Evolutionary conservation across 92 coral and sea anemone species (phyloP), one percentile per base, ranked within the genome.

Genomic region (Phenganax subtilis): DNA sequence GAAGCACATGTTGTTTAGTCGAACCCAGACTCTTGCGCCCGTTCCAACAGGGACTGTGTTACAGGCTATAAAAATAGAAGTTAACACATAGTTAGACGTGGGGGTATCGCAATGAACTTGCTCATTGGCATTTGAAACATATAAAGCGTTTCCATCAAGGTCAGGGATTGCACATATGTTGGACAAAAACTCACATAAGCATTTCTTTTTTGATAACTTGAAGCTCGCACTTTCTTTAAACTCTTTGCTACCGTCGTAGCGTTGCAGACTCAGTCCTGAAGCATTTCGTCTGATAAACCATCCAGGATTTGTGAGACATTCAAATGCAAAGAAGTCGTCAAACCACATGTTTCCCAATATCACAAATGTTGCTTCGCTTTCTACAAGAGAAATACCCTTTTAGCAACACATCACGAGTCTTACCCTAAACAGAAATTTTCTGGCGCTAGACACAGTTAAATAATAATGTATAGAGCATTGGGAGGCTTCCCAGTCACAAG

Each of bases 331-430:
- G 77, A 88, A 94, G 0, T 93, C 98, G 1, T 79, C 84, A 75
- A 82, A 91, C 98, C 98, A 94, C 98, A 94, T 94, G 66, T 94
- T 93, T 79, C 91, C 97, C 20, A 94, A 88, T 15, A 96, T 96
- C 51, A 91, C 86, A 57, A 91, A 94, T 12, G 98, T 94, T 28
- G 90, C 90, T 83, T 94, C 94, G 72, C 92, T 94, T 61, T 93
- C 98, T 94, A 85, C 25, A 75, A 87, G 20, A 54, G 75, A 62
- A 84, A 20, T 72, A 57, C 16, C 55, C 51, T 25, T 20, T 29
- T 51, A 10, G 30, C 3, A 51, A 27, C 56, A 44, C 20, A 37
- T 27, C 27, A 17, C 10, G 29, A 8, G 47, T 37, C 2, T 37
- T 37, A 37, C 47, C 47, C 5, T 37, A 5, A 37, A 2, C 3